These are phyloP conservation scores for Spermophilus dauricus DNA, from an alignment of 2,113 vertebrate genomes.

Conservation along the genomic window DNA sequence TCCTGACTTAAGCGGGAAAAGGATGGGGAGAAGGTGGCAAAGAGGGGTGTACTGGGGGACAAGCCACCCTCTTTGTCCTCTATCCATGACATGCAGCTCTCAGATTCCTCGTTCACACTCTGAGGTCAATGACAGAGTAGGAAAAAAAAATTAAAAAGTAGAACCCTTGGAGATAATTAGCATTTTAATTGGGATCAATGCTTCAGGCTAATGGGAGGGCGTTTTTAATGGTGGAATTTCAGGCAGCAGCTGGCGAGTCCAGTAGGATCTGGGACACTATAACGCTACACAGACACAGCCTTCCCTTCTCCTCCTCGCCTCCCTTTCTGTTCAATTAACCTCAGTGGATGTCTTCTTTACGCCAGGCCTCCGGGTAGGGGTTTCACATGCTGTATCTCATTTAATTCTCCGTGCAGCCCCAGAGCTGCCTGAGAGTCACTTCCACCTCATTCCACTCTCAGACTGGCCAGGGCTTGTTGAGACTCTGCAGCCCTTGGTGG, in stretches of 20 bases:
- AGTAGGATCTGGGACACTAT: background rate
- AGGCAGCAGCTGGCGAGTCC: constrained; percentile 31
- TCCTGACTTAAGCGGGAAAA: no score
- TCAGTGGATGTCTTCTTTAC: background rate
- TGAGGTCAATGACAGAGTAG: constrained; percentile 60
- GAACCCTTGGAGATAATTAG: constrained; percentile 72
- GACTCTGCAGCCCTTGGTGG: background rate
- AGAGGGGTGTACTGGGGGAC: background rate
- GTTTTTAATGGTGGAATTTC: background rate
- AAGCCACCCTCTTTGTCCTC: background rate
- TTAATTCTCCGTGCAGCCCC: background rate
- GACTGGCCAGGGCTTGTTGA: background rate
- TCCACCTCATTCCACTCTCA: background rate
- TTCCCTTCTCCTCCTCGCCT: no score
- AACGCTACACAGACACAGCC: background rate
- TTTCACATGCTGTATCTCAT: background rate
- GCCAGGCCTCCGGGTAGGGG: rapidly evolving
- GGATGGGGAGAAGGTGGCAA: rapidly evolving
- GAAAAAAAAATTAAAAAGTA: constrained; percentile 26
- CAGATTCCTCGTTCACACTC: background rate
- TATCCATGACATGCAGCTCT: background rate
- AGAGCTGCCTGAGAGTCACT: background rate
- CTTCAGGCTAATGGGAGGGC: constrained; percentile 40
- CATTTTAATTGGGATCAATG: constrained; percentile 80
- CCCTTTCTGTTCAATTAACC: background rate